A percentile compares a stretch with the other conserved stretches of the same genome.
phyloP scores from a whole-genome alignment of 2,113 vertebrate species.

The Poeciliopsis turrubarensis region DNA sequence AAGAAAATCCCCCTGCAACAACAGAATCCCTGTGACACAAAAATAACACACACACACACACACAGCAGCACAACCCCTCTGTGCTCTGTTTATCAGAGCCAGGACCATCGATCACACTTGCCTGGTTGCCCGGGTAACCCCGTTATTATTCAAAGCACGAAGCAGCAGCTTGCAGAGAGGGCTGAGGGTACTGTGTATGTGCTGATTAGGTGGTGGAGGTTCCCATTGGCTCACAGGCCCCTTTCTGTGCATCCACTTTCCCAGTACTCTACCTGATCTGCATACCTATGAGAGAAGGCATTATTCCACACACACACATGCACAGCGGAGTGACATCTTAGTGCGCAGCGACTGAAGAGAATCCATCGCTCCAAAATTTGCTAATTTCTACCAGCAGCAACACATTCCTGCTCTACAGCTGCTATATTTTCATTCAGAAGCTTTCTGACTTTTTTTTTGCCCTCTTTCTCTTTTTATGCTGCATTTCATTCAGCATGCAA shows the following conservation, averaged over 20 bases:
- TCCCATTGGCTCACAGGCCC: constrained; percentile 59
- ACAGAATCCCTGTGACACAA: constrained; percentile 47
- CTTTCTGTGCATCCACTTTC: constrained; percentile 33
- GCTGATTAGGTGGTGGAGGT: constrained; percentile 50
- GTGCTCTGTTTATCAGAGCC: constrained; percentile 71
- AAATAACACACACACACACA: constrained; percentile 16
- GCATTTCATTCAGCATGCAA: constrained; percentile 66
- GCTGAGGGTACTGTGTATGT: constrained; percentile 29
- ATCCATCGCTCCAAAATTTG: background rate
- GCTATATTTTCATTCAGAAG: background rate
- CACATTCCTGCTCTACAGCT: background rate
- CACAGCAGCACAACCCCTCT: constrained; percentile 24
- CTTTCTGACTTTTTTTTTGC: constrained; percentile 35
- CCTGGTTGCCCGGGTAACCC: constrained; percentile 77
- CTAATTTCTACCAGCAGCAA: constrained; percentile 14
- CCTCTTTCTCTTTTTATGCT: constrained; percentile 35
- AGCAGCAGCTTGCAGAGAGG: constrained; percentile 62
- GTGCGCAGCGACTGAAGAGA: background rate
- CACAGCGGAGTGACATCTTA: background rate
- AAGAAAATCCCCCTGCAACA: constrained; percentile 56
- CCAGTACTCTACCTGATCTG: constrained; percentile 53
- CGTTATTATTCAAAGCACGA: constrained; percentile 78
- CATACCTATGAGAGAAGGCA: constrained; percentile 33
- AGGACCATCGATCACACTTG: constrained; percentile 69
- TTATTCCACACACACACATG: constrained; percentile 3